phyloP scores from a whole-genome alignment of 2,797 vertebrate genomes.

The Antrozous pallidus region DNA sequence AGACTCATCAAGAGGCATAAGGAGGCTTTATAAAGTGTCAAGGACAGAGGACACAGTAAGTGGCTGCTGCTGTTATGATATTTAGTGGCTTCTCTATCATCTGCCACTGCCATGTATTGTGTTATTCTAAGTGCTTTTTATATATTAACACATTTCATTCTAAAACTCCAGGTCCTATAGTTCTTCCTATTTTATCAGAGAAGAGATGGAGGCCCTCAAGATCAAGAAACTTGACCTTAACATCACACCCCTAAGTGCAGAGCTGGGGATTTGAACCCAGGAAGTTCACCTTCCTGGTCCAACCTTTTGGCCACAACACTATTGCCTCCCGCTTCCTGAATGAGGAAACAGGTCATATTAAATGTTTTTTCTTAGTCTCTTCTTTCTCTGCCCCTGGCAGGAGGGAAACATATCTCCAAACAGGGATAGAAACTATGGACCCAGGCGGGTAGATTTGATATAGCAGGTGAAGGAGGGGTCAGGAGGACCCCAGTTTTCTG shows the following conservation, averaged over 20 bases:
- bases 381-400: rapidly evolving
- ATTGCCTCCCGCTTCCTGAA: background rate
- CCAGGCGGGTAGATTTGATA: rapidly evolving
- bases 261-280: background rate
- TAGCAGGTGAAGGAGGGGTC: background rate
- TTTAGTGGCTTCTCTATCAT: background rate
- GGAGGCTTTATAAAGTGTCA: background rate
- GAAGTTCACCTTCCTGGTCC: background rate
- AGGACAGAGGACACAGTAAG: background rate
- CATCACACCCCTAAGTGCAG: too few relatives aligned
- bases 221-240: background rate
- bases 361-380: background rate
- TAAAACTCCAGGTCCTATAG: background rate
- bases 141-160: background rate
- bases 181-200: background rate
- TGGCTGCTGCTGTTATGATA: background rate
- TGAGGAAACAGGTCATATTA: rapidly evolving
- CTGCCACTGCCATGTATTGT: too few relatives aligned
- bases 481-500: background rate
- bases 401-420: background rate
- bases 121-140: background rate
- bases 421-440: background rate
- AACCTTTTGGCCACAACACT: background rate
- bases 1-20: background rate
- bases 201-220: background rate